A percentile compares a stretch with the other conserved stretches of the same genome.
Evolutionary conservation across 1,140 invertebrate species (phyloP).

Genomic region (Wasmannia auropunctata): DNA sequence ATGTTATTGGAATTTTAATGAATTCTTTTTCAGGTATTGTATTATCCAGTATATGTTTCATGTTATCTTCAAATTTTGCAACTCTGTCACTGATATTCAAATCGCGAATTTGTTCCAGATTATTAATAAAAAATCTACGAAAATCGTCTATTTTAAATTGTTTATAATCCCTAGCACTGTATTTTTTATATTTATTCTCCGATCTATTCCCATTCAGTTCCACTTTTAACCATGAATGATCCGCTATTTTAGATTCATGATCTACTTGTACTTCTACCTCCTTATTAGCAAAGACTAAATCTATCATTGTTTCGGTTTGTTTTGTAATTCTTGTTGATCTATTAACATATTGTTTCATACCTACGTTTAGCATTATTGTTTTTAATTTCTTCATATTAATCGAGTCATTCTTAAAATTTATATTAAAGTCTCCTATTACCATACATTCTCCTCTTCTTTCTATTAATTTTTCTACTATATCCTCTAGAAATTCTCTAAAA

Average conservation of each 20-base stretch:
- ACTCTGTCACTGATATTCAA: no score
- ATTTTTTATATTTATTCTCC: neutral
- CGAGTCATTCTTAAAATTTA: neutral
- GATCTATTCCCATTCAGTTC: neutral
- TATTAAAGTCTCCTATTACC: slow-evolving; percentile 33
- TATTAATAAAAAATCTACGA: no score
- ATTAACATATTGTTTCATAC: slow-evolving; percentile 23
- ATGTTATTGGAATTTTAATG: no score
- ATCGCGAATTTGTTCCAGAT: no score
- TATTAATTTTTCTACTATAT: neutral
- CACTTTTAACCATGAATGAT: slow-evolving; percentile 3
- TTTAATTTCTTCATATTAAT: neutral
- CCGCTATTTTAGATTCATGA: slow-evolving; percentile 22
- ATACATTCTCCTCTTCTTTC: neutral
- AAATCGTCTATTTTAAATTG: no score
- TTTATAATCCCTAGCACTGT: slow-evolving; percentile 5
- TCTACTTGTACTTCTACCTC: neutral
- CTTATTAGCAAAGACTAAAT: slow-evolving; percentile 27
- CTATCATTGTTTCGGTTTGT: slow-evolving; percentile 1
- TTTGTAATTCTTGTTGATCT: no score
- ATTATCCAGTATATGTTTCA: no score
- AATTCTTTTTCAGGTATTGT: no score
- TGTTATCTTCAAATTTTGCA: no score
- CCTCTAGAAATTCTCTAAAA: neutral
- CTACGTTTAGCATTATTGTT: neutral